Conservation (phyloP, 2,888 invertebrate genomes). For the Zelleria hepariella region DNA sequence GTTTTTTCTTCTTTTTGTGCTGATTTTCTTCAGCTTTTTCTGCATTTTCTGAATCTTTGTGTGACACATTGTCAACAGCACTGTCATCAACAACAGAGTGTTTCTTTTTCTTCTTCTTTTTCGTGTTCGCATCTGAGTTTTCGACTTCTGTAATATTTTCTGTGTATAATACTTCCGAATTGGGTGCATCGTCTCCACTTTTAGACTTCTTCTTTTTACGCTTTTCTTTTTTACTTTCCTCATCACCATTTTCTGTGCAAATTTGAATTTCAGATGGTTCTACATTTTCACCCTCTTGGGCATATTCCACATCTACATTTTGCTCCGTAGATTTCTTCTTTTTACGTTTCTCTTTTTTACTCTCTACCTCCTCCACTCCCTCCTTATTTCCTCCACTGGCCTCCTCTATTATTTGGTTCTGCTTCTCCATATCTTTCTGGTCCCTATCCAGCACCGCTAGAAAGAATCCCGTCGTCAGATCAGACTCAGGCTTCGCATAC, state of each 20-base stretch:
- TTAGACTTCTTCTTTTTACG: constrained; percentile 8
- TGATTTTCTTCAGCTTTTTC: constrained; percentile 19
- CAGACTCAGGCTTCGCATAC: constrained; percentile 81
- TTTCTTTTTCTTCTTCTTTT: constrained; percentile 4
- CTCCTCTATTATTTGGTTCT: constrained; percentile 3
- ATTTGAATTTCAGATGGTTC: too few relatives aligned
- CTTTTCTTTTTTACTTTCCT: too few relatives aligned
- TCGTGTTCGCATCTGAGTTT: not conserved
- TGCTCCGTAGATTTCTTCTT: constrained; percentile 9
- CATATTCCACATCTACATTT: too few relatives aligned
- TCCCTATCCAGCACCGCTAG: constrained; percentile 88
- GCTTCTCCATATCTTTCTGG: constrained; percentile 45
- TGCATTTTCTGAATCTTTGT: constrained; percentile 7
- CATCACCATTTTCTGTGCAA: too few relatives aligned
- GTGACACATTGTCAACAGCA: constrained; percentile 15
- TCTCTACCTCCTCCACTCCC: constrained; percentile 3
- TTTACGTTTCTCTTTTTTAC: not conserved
- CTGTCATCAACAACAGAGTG: not conserved
- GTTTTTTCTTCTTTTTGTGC: constrained; percentile 18
- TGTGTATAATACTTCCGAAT: not conserved
- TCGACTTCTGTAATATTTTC: not conserved
- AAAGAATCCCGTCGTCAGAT: constrained; percentile 95
- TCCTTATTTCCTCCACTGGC: constrained; percentile 7
- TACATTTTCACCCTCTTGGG: too few relatives aligned
- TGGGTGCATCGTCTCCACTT: not conserved